A percentile compares a stretch with the other conserved stretches of the same genome.
phyloP scores from a whole-genome alignment of 2,113 vertebrate genomes.

The Cryptomyrus ogoouensis region DNA sequence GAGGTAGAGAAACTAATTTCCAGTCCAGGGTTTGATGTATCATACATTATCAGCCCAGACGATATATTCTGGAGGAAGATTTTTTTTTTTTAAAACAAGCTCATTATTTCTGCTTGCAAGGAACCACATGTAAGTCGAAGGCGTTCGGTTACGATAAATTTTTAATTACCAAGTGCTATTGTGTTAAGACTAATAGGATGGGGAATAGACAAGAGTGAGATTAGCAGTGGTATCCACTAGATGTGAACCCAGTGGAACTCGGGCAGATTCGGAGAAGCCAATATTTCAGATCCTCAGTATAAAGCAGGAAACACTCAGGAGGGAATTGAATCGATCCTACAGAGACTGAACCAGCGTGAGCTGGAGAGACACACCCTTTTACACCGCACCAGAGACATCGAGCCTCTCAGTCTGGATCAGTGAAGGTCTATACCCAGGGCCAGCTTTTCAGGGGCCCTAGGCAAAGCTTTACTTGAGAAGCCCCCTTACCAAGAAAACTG shows the following conservation, averaged over 20 bases:
- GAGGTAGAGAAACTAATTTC: background rate
- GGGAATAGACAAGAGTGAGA: slow-evolving; percentile 9
- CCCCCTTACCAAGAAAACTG: background rate
- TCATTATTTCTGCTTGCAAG: slow-evolving; percentile 11
- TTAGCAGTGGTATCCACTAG: background rate
- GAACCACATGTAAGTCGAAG: background rate
- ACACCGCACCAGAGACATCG: background rate
- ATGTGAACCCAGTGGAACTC: background rate
- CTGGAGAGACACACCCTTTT: background rate
- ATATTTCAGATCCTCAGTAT: background rate
- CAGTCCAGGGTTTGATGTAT: background rate
- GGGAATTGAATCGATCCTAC: background rate
- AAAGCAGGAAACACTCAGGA: background rate
- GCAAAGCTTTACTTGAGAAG: background rate
- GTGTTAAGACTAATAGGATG: background rate
- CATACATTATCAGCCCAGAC: background rate
- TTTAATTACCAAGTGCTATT: slow-evolving; percentile 12
- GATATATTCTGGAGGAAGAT: background rate
- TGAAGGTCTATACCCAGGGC: background rate
- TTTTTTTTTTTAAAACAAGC: background rate
- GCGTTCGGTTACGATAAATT: background rate
- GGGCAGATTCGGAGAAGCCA: background rate
- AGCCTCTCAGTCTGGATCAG: background rate
- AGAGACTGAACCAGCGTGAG: background rate
- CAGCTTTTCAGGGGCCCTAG: background rate